Conservation (phyloP, 2,888 invertebrate species). For the Melanostoma scalare region DNA sequence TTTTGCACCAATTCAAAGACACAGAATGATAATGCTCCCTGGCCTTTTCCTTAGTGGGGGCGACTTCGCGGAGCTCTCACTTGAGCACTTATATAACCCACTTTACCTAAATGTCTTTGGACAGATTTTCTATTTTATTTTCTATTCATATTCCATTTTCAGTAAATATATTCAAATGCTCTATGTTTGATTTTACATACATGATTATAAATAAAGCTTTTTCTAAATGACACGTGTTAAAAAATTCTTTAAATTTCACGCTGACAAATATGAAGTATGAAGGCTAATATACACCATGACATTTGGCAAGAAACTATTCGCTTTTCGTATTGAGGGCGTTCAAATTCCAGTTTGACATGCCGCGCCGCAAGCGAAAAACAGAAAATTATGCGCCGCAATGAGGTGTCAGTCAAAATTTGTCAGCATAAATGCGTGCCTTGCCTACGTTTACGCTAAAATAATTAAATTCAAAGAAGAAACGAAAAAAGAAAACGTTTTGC, state of each 20-base stretch:
- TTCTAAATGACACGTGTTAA: slow-evolving; percentile 9
- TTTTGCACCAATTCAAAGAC: too few species aligned
- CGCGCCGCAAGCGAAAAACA: slow-evolving; percentile 1
- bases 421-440: slow-evolving; percentile 18
- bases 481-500: slow-evolving; percentile 2
- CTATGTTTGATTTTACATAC: too few species aligned
- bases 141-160: too few species aligned
- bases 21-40: too few species aligned
- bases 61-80: too few species aligned
- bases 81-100: too few species aligned
- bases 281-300: slow-evolving; percentile 19
- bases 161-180: too few species aligned
- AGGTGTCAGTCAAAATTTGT: slow-evolving; percentile 45
- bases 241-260: slow-evolving; percentile 7
- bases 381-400: slow-evolving; percentile 37
- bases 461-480: slow-evolving; percentile 24
- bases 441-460: slow-evolving; percentile 19
- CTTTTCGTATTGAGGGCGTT: slow-evolving; percentile 22
- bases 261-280: slow-evolving; percentile 30
- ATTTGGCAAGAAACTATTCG: slow-evolving; percentile 29
- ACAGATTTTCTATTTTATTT: too few species aligned
- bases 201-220: too few species aligned
- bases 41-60: too few species aligned
- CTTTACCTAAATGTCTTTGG: too few species aligned
- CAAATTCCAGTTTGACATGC: slow-evolving; percentile 29